phyloP scores from a whole-genome alignment of 2,113 vertebrate genomes.

The Dinomys branickii region DNA sequence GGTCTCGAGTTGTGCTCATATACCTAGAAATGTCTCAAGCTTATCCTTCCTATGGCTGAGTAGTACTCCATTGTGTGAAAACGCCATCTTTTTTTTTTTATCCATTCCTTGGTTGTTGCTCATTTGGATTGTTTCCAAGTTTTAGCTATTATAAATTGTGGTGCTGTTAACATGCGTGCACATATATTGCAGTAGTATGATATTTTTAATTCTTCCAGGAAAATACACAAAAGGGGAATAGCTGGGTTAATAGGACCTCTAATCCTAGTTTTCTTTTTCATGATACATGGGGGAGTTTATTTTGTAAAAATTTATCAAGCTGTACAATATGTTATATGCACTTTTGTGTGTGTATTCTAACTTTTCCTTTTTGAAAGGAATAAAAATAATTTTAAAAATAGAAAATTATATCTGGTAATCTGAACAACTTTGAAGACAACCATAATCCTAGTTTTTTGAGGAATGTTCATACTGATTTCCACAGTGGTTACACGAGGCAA shows the following conservation, averaged over 20 bases:
- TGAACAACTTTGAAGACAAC: too few species aligned
- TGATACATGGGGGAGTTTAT: too few species aligned
- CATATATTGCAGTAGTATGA: background rate
- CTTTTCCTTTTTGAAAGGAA: too few species aligned
- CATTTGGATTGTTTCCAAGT: background rate
- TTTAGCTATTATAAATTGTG: background rate
- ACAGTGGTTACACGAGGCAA: background rate
- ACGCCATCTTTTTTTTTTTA: background rate
- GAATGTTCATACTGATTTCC: background rate
- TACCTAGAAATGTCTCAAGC: background rate
- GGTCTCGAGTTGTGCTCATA: background rate
- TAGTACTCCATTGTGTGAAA: background rate
- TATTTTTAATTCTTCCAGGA: background rate
- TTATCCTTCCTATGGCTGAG: background rate
- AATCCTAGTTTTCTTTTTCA: background rate
- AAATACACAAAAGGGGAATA: background rate
- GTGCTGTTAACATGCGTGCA: background rate
- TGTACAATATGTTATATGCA: too few species aligned
- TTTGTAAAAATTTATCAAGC: too few species aligned
- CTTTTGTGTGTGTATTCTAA: too few species aligned
- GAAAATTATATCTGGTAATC: too few species aligned
- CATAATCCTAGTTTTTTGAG: background rate
- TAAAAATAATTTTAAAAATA: too few species aligned
- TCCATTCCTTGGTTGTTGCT: background rate
- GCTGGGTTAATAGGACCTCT: background rate